Percentiles rank a stretch among this genome's conserved stretches.
Conservation (phyloP, 2,113 vertebrate genomes). For the Lanius collurio region DNA sequence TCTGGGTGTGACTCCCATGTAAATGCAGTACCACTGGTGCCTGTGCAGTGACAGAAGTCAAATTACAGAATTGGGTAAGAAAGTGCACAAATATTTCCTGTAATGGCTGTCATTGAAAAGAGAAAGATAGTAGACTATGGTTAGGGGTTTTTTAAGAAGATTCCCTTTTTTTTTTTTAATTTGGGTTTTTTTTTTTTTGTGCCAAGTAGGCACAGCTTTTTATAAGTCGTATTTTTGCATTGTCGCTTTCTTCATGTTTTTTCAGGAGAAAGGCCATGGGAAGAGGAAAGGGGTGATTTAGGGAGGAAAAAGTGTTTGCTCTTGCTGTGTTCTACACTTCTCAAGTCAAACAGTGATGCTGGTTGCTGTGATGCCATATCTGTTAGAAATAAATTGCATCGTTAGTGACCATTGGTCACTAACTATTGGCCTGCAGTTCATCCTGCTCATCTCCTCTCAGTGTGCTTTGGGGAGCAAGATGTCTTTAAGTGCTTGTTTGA, state of each 20-base stretch:
- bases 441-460: background rate
- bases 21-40: background rate
- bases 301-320: background rate
- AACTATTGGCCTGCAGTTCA: background rate
- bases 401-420: background rate
- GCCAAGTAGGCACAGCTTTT: background rate
- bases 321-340: background rate
- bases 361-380: background rate
- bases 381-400: background rate
- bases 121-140: background rate
- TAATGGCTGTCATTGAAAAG: background rate
- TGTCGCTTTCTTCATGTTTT: background rate
- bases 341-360: background rate
- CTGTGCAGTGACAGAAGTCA: background rate
- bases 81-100: background rate
- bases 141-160: background rate
- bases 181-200: background rate
- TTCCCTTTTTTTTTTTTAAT: rapidly evolving
- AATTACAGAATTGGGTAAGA: background rate
- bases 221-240: background rate
- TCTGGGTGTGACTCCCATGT: background rate
- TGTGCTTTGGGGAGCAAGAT: background rate
- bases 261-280: background rate
- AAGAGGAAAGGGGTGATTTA: background rate
- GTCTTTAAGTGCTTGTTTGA: background rate